phyloP scores from a whole-genome alignment of 2,113 vertebrate species.

The Takifugu flavidus region DNA sequence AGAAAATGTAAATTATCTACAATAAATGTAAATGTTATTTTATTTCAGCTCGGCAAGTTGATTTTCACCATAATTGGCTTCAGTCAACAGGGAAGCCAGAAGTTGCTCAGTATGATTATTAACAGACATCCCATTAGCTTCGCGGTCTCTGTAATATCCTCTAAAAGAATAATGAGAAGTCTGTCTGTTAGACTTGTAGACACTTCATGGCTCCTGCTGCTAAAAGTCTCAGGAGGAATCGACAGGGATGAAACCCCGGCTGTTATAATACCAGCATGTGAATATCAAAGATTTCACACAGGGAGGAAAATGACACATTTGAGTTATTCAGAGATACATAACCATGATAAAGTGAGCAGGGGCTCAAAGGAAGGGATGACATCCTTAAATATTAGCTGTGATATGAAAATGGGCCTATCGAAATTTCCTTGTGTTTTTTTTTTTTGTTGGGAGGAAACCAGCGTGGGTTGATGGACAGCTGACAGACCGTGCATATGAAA shows the following conservation, averaged over 20 bases:
- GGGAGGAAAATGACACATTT: slow-evolving; percentile 15
- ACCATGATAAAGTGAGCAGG: no score
- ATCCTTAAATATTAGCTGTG: no score
- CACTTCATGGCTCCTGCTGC: slow-evolving; percentile 28
- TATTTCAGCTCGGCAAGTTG: slow-evolving; percentile 14
- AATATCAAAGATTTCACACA: slow-evolving; percentile 33
- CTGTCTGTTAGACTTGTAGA: slow-evolving; percentile 19
- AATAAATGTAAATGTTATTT: neutral
- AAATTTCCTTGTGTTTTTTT: no score
- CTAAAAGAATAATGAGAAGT: slow-evolving; percentile 47
- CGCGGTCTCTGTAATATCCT: slow-evolving; percentile 20
- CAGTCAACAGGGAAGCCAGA: slow-evolving; percentile 15
- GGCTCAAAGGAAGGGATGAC: no score
- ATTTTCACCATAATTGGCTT: slow-evolving; percentile 29
- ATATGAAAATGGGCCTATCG: no score
- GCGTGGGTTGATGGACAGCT: no score
- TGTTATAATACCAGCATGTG: slow-evolving; percentile 31
- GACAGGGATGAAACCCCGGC: slow-evolving; percentile 36
- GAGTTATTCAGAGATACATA: slow-evolving; percentile 17
- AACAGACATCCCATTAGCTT: slow-evolving; percentile 29
- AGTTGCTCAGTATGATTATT: slow-evolving; percentile 32
- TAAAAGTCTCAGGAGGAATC: slow-evolving; percentile 23
- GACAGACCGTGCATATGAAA: no score
- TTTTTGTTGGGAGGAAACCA: no score
- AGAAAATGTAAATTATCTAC: no score